Conservation (phyloP, 2,888 invertebrate species). For the Acheta domesticus region DNA sequence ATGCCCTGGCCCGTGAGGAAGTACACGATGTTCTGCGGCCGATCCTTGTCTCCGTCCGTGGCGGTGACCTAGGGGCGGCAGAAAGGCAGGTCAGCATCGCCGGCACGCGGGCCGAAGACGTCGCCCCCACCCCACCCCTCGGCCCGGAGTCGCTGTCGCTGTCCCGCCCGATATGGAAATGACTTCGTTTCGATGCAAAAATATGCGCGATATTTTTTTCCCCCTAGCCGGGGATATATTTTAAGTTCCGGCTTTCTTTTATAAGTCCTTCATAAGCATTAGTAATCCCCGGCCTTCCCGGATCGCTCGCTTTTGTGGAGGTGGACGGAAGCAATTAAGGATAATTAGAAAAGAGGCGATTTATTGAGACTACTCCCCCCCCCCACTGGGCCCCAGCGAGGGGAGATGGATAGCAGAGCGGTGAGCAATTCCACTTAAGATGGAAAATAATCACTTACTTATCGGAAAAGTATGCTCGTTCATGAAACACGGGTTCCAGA, state of each 20-base stretch:
- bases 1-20: slow-evolving; percentile 94
- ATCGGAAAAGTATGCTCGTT: not conserved
- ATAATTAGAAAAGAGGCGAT: not conserved
- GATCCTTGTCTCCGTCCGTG: slow-evolving; percentile 92
- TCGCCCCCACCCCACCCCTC: too few species aligned
- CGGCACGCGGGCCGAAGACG: not conserved
- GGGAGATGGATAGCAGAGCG: not conserved
- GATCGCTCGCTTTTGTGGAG: too few species aligned
- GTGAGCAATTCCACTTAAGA: slow-evolving; percentile 5
- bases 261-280: not conserved
- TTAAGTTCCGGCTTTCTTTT: not conserved
- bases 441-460: not conserved
- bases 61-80: slow-evolving; percentile 74
- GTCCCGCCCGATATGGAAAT: not conserved
- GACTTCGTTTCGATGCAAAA: not conserved
- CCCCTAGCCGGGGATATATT: not conserved
- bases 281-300: not conserved
- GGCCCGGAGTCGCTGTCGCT: not conserved
- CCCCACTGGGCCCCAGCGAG: not conserved
- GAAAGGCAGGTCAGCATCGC: not conserved
- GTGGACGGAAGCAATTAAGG: not conserved
- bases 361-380: not conserved
- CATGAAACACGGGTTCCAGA: too few species aligned
- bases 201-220: not conserved
- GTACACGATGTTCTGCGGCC: slow-evolving; percentile 93